Conservation (phyloP, 2,888 invertebrate species). For the Drosophila monieri region DNA sequence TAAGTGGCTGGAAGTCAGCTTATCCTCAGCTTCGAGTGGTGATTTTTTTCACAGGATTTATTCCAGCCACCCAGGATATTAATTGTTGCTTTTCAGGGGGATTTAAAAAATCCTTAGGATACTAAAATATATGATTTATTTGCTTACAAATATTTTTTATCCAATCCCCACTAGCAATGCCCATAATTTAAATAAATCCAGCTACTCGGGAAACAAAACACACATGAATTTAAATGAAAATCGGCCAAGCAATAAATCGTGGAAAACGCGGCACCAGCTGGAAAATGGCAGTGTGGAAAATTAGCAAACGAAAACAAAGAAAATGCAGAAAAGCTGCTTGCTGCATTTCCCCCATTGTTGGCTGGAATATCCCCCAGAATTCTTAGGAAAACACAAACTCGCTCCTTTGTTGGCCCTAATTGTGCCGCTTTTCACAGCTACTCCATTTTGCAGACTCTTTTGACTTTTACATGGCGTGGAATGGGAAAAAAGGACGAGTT, state of each 20-base stretch:
- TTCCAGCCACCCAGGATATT: background rate
- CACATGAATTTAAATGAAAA: background rate
- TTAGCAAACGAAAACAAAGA: constrained; percentile 4
- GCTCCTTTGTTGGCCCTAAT: constrained; percentile 44
- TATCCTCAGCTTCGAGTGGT: constrained; percentile 22
- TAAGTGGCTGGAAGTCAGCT: constrained; percentile 33
- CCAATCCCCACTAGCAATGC: background rate
- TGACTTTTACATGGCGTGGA: constrained; percentile 14
- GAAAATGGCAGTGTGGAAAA: background rate
- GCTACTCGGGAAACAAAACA: background rate
- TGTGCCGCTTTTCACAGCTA: constrained; percentile 21
- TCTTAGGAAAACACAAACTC: constrained; percentile 2
- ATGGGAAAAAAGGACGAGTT: constrained; percentile 1
- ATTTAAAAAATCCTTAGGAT: no score
- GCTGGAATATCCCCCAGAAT: background rate
- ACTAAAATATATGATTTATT: no score
- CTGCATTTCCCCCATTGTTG: constrained; percentile 9
- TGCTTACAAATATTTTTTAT: background rate
- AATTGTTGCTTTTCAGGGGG: background rate
- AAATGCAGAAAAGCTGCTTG: constrained; percentile 2
- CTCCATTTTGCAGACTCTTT: constrained; percentile 12
- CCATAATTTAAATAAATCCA: background rate
- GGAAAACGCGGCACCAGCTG: background rate
- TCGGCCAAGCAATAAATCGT: background rate
- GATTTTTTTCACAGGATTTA: constrained; percentile 9